Percentiles rank a stretch among this genome's conserved stretches.
These are phyloP conservation scores for Papilio glaucus DNA, from an alignment of 1,140 invertebrate genomes.

Conservation along the genomic window DNA sequence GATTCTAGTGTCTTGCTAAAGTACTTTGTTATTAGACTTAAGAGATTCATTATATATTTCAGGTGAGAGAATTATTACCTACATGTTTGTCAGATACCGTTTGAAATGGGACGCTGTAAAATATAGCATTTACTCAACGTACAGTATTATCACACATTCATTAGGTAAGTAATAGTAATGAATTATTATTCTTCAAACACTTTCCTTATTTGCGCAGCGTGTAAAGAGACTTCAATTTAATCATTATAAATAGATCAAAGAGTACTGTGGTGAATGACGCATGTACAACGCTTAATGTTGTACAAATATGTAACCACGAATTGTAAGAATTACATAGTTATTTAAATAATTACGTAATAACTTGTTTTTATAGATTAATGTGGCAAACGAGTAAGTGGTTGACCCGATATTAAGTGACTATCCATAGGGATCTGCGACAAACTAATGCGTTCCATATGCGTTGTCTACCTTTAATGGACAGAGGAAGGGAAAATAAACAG, in stretches of 20 bases:
- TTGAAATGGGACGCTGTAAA: constrained; percentile 77
- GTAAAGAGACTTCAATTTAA: not conserved
- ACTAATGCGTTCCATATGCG: no score
- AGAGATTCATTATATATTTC: constrained; percentile 41
- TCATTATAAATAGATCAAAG: constrained; percentile 11
- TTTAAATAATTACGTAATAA: not conserved
- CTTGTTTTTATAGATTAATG: no score
- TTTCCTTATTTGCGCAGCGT: not conserved
- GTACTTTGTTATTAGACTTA: not conserved
- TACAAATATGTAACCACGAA: not conserved
- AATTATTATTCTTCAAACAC: not conserved
- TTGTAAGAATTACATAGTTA: not conserved
- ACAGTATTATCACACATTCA: constrained; percentile 70
- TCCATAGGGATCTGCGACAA: no score
- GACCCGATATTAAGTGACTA: no score
- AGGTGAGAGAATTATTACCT: constrained; percentile 71
- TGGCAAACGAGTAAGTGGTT: no score
- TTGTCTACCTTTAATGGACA: no score
- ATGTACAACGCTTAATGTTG: not conserved
- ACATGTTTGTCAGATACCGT: constrained; percentile 71
- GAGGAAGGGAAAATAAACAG: no score
- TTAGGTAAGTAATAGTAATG: constrained; percentile 58
- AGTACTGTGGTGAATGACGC: constrained; percentile 2
- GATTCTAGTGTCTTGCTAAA: no score
- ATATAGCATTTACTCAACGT: constrained; percentile 75